phyloP scores from a whole-genome alignment of 2,113 vertebrate genomes.

The Heterotis niloticus region DNA sequence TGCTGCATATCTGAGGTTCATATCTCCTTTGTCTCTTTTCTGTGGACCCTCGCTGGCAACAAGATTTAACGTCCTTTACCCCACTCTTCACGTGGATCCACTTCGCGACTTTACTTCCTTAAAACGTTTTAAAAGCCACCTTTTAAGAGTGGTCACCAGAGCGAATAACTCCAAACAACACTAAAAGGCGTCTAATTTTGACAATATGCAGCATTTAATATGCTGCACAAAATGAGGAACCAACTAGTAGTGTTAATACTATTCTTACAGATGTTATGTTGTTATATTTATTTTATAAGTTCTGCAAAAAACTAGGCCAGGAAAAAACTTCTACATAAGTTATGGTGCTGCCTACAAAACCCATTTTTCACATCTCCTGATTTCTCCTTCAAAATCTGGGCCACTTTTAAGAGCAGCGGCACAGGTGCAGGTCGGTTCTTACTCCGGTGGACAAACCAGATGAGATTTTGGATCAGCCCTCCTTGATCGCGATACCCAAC shows the following conservation, averaged over 20 bases:
- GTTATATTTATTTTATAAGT: background rate
- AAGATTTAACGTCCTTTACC: no score
- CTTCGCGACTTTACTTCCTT: no score
- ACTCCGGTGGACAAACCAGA: background rate
- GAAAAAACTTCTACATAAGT: background rate
- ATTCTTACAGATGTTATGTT: background rate
- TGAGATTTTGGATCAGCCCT: background rate
- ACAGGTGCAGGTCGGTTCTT: background rate
- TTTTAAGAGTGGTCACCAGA: no score
- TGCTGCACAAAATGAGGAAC: no score
- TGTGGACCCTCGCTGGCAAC: no score
- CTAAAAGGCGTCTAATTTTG: background rate
- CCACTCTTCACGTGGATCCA: no score
- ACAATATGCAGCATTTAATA: background rate
- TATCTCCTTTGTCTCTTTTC: no score
- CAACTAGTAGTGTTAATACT: background rate
- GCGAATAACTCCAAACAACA: background rate
- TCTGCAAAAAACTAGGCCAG: conserved; percentile 7
- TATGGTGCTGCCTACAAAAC: background rate
- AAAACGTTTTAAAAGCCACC: background rate
- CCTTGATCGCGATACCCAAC: background rate
- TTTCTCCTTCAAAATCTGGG: conserved; percentile 6
- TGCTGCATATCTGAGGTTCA: no score
- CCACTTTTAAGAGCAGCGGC: background rate
- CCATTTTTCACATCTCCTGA: background rate